These are phyloP conservation scores for Oryctolagus cuniculus DNA, from an alignment of 2,113 vertebrate genomes.

Conservation along the genomic window DNA sequence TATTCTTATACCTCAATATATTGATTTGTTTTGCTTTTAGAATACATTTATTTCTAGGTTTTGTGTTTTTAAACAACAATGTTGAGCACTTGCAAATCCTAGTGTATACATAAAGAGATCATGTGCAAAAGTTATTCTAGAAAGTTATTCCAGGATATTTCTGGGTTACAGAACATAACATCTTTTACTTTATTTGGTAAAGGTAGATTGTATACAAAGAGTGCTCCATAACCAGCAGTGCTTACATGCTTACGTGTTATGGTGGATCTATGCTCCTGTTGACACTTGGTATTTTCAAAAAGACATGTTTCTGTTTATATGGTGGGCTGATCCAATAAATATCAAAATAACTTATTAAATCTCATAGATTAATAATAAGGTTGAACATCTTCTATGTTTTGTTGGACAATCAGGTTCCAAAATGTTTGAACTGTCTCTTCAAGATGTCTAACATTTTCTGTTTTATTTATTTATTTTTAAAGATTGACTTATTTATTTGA, in stretches of 20 bases:
- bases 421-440: not conserved
- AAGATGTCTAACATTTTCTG: constrained; percentile 21
- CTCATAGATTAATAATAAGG: not conserved
- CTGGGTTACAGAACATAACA: not conserved
- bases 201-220: not conserved
- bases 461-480: not conserved
- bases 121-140: not conserved
- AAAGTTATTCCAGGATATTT: not conserved
- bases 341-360: not conserved
- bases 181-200: not conserved
- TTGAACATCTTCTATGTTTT: not conserved
- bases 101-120: too few species aligned
- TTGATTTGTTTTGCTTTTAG: not conserved
- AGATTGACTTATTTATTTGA: too few species aligned
- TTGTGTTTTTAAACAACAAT: constrained; percentile 1
- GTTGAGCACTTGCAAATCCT: not conserved
- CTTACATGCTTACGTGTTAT: not conserved
- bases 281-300: constrained; percentile 3
- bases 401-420: not conserved
- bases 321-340: not conserved
- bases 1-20: not conserved
- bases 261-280: not conserved
- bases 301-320: not conserved
- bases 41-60: not conserved
- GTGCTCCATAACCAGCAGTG: not conserved